Evolutionary conservation across 1,140 invertebrate species (phyloP), one percentile per base, ranked within the genome.

Genomic region (Probaryconus sp.): DNA sequence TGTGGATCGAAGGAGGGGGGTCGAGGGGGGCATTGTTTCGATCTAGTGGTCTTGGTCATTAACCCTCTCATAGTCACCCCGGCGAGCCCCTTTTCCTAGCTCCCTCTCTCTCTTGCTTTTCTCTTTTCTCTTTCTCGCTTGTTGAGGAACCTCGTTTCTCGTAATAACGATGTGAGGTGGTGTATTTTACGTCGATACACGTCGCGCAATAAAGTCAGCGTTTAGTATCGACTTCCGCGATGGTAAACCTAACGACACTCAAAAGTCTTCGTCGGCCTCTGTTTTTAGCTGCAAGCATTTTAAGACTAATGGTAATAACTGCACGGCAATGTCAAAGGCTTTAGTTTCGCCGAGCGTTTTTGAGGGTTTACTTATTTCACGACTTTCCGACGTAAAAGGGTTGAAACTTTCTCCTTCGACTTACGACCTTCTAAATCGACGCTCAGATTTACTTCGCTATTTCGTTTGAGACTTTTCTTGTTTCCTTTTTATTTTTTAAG

Each of bases 31-130:
- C 65, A 70, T 73, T 77, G 75, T 77, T 72, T 77, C 65, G 61
- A 63, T 71, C 65, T 68, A 74, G 70, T 64, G 67, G 70, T 69
- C 60, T 71, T 78, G 76, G 70, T 71, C 76, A 78, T 74, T 78
- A 78, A 74, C 70, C 61, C 71, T 64, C 75, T 73, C 60, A 42
- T 21, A 37, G 47, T 61, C 51, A 18, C 60, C 30, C 42, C 43
- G 6, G 18, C 31, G 3, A 56, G 42, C 58, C 51, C 38, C 18
- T 67, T 64, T 73, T 45, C 38, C 28, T 11, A 10, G 42, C n/a
- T n/a, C n/a, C n/a, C n/a, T n/a, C n/a, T n/a, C n/a, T n/a, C n/a
- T n/a, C n/a, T n/a, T n/a, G n/a, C n/a, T n/a, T n/a, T n/a, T n/a
- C n/a, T n/a, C n/a, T n/a, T n/a, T n/a, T n/a, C n/a, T n/a, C n/a